These are phyloP conservation scores for Dendrocincla tyrannina DNA, from an alignment of 2,797 vertebrate species.

Conservation along the genomic window DNA sequence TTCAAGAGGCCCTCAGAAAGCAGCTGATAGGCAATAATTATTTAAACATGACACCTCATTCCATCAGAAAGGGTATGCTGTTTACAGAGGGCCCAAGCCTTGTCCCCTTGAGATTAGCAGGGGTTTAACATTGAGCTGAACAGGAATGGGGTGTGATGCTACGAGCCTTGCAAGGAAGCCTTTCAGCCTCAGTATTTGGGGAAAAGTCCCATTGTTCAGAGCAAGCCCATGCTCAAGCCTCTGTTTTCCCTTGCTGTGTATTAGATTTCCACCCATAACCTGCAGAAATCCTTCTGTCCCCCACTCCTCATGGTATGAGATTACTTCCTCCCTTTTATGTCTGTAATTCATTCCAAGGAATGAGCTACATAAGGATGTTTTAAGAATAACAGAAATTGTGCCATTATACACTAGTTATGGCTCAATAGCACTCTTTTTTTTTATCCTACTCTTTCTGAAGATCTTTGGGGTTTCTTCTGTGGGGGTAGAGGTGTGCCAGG, in stretches of 20 bases:
- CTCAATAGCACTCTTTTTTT: not conserved
- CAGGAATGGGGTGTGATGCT: not conserved
- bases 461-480: not conserved
- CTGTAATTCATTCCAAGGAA: not conserved
- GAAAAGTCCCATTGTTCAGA: not conserved
- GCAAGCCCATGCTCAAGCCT: not conserved
- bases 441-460: not conserved
- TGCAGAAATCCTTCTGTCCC: not conserved
- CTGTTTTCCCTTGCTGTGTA: not conserved
- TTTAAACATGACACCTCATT: conserved; percentile 40
- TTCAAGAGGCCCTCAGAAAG: conserved; percentile 6
- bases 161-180: not conserved
- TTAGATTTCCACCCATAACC: not conserved
- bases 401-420: not conserved
- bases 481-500: not conserved
- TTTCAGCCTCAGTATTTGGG: not conserved
- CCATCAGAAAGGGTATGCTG: not conserved
- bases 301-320: rapidly evolving
- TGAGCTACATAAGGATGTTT: not conserved
- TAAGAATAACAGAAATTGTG: not conserved
- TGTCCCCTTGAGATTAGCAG: not conserved
- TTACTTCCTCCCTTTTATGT: not conserved
- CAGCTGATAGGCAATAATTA: conserved; percentile 35
- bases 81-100: not conserved
- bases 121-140: not conserved